Conservation (phyloP, 2,888 invertebrate genomes). For the Alcis repandata region DNA sequence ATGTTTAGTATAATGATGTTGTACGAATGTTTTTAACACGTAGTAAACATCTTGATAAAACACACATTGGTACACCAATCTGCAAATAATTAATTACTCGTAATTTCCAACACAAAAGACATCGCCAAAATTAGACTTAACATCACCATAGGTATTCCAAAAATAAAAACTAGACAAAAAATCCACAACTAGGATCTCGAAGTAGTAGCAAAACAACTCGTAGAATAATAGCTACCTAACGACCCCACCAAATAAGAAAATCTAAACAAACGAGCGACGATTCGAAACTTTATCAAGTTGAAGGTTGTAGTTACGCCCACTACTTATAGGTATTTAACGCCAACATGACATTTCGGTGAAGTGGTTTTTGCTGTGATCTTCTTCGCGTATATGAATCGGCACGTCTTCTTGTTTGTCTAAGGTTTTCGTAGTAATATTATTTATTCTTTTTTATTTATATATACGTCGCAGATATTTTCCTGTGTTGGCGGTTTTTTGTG, state of each 20-base stretch:
- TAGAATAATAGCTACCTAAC: conserved; percentile 34
- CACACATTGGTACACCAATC: no score
- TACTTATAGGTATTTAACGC: conserved; percentile 22
- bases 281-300: conserved; percentile 44
- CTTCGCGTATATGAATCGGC: background rate
- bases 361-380: conserved; percentile 34
- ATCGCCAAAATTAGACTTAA: background rate
- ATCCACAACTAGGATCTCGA: background rate
- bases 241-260: conserved; percentile 39
- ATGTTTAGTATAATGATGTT: no score
- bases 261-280: conserved; percentile 34
- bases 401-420: background rate
- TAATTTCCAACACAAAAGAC: background rate
- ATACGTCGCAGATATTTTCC: no score
- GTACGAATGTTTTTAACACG: no score
- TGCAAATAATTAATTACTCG: background rate
- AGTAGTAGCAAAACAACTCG: conserved; percentile 23
- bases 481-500: no score
- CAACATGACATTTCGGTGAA: conserved; percentile 43
- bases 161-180: conserved; percentile 7
- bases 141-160: background rate
- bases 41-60: no score
- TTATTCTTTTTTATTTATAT: no score
- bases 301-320: conserved; percentile 65
- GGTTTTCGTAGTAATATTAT: background rate